Percentiles rank a stretch among this genome's conserved stretches.
These are phyloP conservation scores for Ennomos fuscantarius DNA, from an alignment of 2,888 invertebrate genomes.

Conservation along the genomic window DNA sequence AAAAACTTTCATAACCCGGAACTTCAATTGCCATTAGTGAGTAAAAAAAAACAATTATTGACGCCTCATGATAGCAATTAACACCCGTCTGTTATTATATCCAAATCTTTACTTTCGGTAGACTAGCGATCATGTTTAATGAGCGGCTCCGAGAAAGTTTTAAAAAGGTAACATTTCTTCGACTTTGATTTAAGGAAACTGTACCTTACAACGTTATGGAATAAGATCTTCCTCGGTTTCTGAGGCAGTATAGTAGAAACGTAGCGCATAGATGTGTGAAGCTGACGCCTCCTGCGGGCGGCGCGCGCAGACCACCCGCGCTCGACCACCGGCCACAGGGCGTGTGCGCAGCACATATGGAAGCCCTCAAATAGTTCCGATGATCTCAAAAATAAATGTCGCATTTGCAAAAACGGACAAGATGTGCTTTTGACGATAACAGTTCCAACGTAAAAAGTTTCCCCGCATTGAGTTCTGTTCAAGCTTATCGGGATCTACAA, in stretches of 20 bases:
- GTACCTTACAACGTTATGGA: slow-evolving; percentile 48
- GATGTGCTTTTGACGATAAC: slow-evolving; percentile 33
- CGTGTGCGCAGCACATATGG: slow-evolving; percentile 63
- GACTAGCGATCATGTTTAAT: slow-evolving; percentile 69
- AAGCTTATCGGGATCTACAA: slow-evolving; percentile 49
- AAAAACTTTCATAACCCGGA: slow-evolving; percentile 83
- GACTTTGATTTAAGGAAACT: slow-evolving; percentile 43
- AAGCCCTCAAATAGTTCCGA: slow-evolving; percentile 49
- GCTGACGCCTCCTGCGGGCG: slow-evolving; percentile 70
- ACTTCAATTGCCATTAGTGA: slow-evolving; percentile 77
- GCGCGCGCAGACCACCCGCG: slow-evolving; percentile 77
- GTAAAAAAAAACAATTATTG: slow-evolving; percentile 77
- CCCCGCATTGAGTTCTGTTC: slow-evolving; percentile 28
- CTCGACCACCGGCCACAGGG: slow-evolving; percentile 68
- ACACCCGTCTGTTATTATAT: slow-evolving; percentile 81
- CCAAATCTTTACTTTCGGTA: slow-evolving; percentile 76
- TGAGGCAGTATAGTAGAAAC: slow-evolving; percentile 47
- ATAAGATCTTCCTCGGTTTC: slow-evolving; percentile 52
- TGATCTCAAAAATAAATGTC: slow-evolving; percentile 34
- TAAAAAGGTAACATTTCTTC: slow-evolving; percentile 50
- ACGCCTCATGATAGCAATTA: slow-evolving; percentile 83
- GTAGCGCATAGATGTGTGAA: slow-evolving; percentile 73
- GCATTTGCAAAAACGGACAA: slow-evolving; percentile 44
- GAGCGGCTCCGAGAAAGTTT: slow-evolving; percentile 54
- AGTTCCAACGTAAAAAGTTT: slow-evolving; percentile 23